Conservation (phyloP, 2,797 vertebrate species). For the Sebastes miniatus region DNA sequence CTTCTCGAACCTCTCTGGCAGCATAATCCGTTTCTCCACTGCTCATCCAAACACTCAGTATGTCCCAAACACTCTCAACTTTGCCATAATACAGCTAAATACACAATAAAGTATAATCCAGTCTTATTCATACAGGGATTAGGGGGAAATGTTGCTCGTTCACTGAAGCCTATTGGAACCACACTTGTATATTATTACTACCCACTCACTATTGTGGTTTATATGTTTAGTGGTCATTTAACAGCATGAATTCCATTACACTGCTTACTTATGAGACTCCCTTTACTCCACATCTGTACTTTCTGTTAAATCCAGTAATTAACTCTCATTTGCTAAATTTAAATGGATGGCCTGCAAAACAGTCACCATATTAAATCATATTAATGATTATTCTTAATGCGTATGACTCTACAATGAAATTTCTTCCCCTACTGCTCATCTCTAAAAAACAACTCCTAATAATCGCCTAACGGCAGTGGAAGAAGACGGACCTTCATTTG, state of each 20-base stretch:
- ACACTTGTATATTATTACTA: not conserved
- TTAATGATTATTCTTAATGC: too few relatives aligned
- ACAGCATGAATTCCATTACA: not conserved
- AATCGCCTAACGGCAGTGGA: too few relatives aligned
- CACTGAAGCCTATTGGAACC: not conserved
- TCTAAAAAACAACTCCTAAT: too few relatives aligned
- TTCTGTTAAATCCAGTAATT: not conserved
- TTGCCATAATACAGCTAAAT: conserved; percentile 8
- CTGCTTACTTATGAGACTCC: not conserved
- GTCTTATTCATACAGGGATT: conserved; percentile 15
- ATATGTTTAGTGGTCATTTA: not conserved
- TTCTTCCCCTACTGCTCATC: too few relatives aligned
- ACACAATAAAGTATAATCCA: conserved; percentile 13
- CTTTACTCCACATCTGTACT: not conserved
- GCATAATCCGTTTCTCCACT: not conserved
- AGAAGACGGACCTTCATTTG: too few relatives aligned
- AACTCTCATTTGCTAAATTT: too few relatives aligned
- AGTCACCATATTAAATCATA: too few relatives aligned
- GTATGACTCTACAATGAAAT: too few relatives aligned
- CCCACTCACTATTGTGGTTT: not conserved
- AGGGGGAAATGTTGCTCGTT: not conserved
- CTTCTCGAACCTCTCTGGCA: not conserved
- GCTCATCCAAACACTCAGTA: not conserved
- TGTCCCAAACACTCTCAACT: not conserved
- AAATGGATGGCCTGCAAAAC: too few relatives aligned